Evolutionary conservation across 64 coral and sea anemone genomes (phyloP), one percentile per base, ranked within the genome.

Genomic region (Dendronephthya gigantea): DNA sequence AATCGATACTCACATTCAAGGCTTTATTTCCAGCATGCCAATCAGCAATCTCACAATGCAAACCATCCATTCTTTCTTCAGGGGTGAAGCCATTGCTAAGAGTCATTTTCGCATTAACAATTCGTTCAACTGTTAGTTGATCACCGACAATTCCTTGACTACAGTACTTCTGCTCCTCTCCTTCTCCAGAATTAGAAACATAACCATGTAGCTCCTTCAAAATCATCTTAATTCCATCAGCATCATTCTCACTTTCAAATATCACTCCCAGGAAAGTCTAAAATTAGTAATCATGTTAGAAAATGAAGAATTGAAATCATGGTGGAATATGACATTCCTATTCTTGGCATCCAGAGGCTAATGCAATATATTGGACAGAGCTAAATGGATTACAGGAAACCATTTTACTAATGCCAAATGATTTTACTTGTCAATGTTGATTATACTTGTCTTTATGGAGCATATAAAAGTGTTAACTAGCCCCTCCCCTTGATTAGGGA

Each of bases 101-200:
- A 23, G 55, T 17, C 25, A 27, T 9, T 7, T 62, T 15, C 6
- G 55, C 19, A 62, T 62, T 62, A 7, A 91, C 90, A 41, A 22
- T 76, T 35, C 90, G 39, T 83, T 91, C 85, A 75, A 91, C 51
- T 13, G 84, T 91, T 10, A 91, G 68, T 59, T 91, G 90, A 41
- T 91, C 90, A 23, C 90, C 90, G 82, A 62, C 55, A 22, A 62
- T 62, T 19, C 12, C 55, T 23, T 62, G 55, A 62, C 25, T 27
- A 23, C 17, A 0, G 16, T 72, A 25, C 72, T 28, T 36, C 8
- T 1, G 12, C 33, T 39, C 58, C 11, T 32, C 2, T 19, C 55
- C 55, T 0, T 62, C 55, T 7, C 55, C 55, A 62, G 25, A 15
- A 22, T 23, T 23, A 7, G 55, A 50, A 12, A 49, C 39, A 83